A percentile compares a stretch with the other conserved stretches of the same genome.
phyloP scores from a whole-genome alignment of 64 coral and sea anemone genomes.

The Montipora sp. region DNA sequence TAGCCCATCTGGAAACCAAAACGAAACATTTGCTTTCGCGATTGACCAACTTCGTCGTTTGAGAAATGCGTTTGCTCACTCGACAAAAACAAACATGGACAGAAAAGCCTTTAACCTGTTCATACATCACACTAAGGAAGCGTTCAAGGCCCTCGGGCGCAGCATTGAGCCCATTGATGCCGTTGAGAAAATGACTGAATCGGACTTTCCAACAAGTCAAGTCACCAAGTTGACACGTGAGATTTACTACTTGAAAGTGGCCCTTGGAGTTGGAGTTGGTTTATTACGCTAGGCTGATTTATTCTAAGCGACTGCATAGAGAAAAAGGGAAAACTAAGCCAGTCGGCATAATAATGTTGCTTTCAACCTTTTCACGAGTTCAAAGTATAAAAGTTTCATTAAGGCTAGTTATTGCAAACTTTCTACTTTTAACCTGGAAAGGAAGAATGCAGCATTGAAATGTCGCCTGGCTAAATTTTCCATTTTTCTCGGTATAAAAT shows the following conservation, averaged over 20 bases:
- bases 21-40: neutral
- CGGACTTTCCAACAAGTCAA: neutral
- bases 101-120: neutral
- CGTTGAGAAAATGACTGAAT: neutral
- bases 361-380: neutral
- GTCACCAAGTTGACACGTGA: neutral
- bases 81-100: neutral
- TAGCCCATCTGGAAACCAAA: neutral
- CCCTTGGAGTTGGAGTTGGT: neutral
- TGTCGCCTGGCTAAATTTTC: neutral
- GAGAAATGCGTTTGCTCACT: neutral
- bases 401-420: neutral
- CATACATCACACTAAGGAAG: neutral
- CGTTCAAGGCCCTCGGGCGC: neutral
- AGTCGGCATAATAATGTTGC: neutral
- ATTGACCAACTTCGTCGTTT: slow-evolving; percentile 2
- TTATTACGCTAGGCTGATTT: neutral
- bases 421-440: neutral
- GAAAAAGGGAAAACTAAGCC: neutral
- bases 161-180: neutral
- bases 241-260: neutral
- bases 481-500: neutral
- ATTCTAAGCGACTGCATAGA: neutral
- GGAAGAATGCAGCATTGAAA: neutral
- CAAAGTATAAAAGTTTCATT: neutral